Conservation (phyloP, 2,113 vertebrate species). For the Zootoca vivipara region DNA sequence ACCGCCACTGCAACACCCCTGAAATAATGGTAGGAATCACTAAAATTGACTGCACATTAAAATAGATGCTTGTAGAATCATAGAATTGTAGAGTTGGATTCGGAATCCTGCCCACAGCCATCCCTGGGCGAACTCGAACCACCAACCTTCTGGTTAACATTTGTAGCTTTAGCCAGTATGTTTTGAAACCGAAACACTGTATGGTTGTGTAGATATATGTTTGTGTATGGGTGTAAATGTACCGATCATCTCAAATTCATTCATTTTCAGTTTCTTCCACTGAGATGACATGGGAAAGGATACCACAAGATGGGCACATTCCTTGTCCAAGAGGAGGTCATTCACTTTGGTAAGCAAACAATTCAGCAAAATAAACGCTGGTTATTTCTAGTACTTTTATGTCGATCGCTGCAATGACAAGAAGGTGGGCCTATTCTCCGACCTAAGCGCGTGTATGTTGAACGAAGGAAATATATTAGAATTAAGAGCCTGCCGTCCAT, state of each 20-base stretch:
- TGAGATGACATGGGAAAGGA: constrained; percentile 72
- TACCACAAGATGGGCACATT: constrained; percentile 74
- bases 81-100: too few relatives aligned
- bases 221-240: not conserved
- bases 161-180: not conserved
- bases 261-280: constrained; percentile 34
- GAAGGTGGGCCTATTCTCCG: not conserved
- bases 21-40: not conserved
- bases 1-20: too few relatives aligned
- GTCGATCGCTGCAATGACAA: not conserved
- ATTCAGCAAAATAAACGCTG: not conserved
- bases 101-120: too few relatives aligned
- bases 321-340: constrained; percentile 74
- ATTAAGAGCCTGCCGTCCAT: not conserved
- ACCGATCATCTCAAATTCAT: not conserved
- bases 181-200: not conserved
- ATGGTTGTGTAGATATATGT: too few relatives aligned
- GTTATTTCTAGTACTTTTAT: not conserved
- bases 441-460: not conserved
- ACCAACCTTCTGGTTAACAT: too few relatives aligned
- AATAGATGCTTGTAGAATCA: too few relatives aligned
- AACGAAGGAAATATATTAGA: not conserved
- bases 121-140: too few relatives aligned
- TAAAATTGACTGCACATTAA: not conserved
- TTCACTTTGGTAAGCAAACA: constrained; percentile 68